Base-by-base conservation (phyloP, 2,797 vertebrate genomes). In the Discoglossus pictus region DNA sequence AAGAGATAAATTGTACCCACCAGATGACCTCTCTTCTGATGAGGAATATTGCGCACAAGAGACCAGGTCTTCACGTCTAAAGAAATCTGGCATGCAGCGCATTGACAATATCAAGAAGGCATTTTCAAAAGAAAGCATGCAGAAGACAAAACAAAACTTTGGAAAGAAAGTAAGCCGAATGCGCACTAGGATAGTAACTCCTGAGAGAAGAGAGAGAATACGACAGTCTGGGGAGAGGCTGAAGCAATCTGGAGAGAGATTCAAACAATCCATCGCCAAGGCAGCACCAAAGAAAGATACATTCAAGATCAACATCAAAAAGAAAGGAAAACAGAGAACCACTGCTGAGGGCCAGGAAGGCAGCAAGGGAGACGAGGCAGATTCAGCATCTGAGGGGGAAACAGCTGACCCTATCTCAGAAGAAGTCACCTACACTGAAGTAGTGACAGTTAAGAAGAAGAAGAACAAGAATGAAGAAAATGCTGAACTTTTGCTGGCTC, bases 111-210 rank as follows among this genome's bases (percentile, higher is more conserved):
- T 99, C 76, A 98, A 93, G 86, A 94, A 95, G 1, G 92, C 96
- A 1, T 98, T 99, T 88, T 94, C 96, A 77, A 96, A 90, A 75
- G 94, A 98, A 85, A 97, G 83, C 74, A 93, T 98, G 86, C 87
- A 79, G 83, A 97, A 96, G 77, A 97, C 93, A 2, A 92, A 91
- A 50, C 94, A 90, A 79, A 95, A 87, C 79, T 86, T 98, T 67
- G 95, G 94, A 75, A 93, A 88, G 79, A 96, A 88, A 83, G 90
- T 99, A 77, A 91, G 92, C 79, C 84, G 86, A 81, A 89, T 99
- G 56, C 94, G 92, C 46, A 96, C 95, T 53, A 95, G 93, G 81
- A 94, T 99, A 21, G 93, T 98, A 68, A 94, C 97, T 0, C 88
- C 89, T 0, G 95, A 98, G 76, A 87, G 92, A 61, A 81, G 96